These are phyloP conservation scores for Aethes cnicana DNA, from an alignment of 2,888 invertebrate genomes.

Conservation along the genomic window DNA sequence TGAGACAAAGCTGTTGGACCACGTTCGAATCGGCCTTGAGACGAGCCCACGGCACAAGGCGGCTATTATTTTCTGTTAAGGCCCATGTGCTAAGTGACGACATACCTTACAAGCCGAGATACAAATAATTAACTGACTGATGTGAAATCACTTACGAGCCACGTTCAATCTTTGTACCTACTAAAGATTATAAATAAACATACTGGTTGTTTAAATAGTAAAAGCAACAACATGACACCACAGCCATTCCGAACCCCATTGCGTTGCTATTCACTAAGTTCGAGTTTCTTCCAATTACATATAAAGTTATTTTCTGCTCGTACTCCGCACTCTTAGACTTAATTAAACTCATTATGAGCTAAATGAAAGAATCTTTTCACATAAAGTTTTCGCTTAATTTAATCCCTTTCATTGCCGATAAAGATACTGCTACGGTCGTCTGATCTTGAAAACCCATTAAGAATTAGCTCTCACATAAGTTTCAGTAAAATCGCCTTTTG, in stretches of 20 bases:
- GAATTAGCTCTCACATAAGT: conserved; percentile 19
- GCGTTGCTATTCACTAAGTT: conserved; percentile 12
- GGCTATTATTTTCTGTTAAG: conserved; percentile 44
- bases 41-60: conserved; percentile 47
- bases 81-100: conserved; percentile 34
- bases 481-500: conserved; percentile 13
- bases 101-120: conserved; percentile 12
- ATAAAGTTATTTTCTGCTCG: conserved; percentile 15
- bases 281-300: conserved; percentile 28
- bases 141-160: conserved; percentile 24
- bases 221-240: too few species aligned
- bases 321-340: conserved; percentile 23
- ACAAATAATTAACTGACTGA: conserved; percentile 23
- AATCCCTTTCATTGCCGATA: conserved; percentile 17
- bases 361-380: conserved; percentile 27
- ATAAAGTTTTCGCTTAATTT: conserved; percentile 30
- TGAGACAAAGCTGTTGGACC: conserved; percentile 54
- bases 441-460: conserved; percentile 24
- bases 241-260: background rate
- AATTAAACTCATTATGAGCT: conserved; percentile 28
- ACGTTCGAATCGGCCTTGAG: conserved; percentile 61
- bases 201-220: too few species aligned
- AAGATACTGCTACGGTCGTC: conserved; percentile 22
- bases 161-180: background rate
- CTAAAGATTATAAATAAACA: background rate